Percentiles rank a stretch among this genome's conserved stretches.
phyloP scores from a whole-genome alignment of 2,113 vertebrate genomes.

The Excalfactoria chinensis region DNA sequence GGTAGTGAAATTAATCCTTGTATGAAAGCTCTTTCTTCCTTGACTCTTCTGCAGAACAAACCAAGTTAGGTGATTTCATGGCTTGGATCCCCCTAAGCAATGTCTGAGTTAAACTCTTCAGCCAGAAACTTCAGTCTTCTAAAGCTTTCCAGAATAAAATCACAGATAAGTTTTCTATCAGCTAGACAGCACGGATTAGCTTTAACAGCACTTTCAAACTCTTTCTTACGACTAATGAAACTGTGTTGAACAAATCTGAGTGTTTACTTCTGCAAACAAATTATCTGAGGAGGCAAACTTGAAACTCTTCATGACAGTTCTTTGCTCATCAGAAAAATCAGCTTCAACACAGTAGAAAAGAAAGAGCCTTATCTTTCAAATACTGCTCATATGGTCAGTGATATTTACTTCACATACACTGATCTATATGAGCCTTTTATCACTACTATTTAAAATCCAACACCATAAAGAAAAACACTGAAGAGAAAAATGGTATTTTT shows the following conservation, averaged over 20 bases:
- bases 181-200: neutral
- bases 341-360: neutral
- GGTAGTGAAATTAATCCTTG: conserved; percentile 55
- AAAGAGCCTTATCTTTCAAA: neutral
- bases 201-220: neutral
- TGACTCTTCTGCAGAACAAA: neutral
- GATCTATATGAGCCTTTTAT: neutral
- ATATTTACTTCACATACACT: neutral
- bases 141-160: neutral
- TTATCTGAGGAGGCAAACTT: neutral
- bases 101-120: neutral
- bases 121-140: neutral
- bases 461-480: neutral
- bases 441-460: neutral
- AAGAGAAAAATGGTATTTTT: neutral
- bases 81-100: neutral
- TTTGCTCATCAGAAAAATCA: neutral
- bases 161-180: neutral
- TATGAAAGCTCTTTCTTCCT: neutral
- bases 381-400: neutral
- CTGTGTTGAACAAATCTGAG: neutral
- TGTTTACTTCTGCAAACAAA: neutral
- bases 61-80: neutral
- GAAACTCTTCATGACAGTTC: neutral
- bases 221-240: neutral